Evolutionary conservation across 23 tunicate genomes (phyloP), one percentile per base, ranked within the genome.

Genomic region (Aplidium turbinatum): DNA sequence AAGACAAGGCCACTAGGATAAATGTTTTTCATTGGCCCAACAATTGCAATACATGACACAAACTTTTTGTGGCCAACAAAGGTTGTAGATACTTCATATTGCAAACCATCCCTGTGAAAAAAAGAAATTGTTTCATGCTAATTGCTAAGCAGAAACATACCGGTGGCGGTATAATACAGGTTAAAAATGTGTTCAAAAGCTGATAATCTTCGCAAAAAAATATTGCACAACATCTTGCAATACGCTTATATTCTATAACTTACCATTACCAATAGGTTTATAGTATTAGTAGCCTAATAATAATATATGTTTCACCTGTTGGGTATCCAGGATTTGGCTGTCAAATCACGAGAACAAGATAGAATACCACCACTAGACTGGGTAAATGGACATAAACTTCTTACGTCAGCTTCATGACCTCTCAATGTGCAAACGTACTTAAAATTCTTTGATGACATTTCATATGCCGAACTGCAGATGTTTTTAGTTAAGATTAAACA

Each of bases 331-430:
- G 69, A 35, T 36, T 81, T 77, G 21, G 91, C 65, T 0, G 91
- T 85, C 28, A 33, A 29, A 57, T 85, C 91, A n/a, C 91, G 69
- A 25, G 91, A 85, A n/a, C 78, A 61, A 21, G 91, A 76, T 1
- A 85, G 20, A 5, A 85, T 60, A 54, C 74, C 82, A 28, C 55
- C 40, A 3, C 62, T 32, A 24, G 28, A 39, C 22, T 74, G 65
- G 4, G 63, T 46, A 6, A 72, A 50, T 30, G 57, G 51, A 1
- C 30, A 35, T 25, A 85, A 66, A 19, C 66, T 72, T 19, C 91
- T 55, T 19, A 85, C 91, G 69, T 85, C 91, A 34, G 91, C 77
- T 29, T 85, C 77, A 77, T 85, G 91, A 13, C 81, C 91, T 35
- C 61, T 48, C 3, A 85, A 33, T 18, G 91, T 57, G 38, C 78